phyloP scores from a whole-genome alignment of 2,113 vertebrate species.

The Chionomys nivalis region DNA sequence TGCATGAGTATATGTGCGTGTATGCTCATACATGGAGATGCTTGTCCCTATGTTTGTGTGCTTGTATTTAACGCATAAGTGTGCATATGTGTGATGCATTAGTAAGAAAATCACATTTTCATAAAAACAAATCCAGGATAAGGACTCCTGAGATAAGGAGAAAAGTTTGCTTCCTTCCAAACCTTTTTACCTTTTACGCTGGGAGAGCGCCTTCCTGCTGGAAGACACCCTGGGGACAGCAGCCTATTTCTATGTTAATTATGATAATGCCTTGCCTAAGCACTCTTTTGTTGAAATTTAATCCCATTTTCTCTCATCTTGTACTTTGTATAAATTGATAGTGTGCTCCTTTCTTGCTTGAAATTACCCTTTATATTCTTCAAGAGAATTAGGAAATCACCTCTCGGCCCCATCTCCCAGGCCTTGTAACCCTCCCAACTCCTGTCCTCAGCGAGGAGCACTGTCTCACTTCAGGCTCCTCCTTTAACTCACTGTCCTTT shows the following conservation, averaged over 20 bases:
- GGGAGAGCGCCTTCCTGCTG: constrained; percentile 27
- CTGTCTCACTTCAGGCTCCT: constrained; percentile 14
- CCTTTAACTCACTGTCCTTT: background rate
- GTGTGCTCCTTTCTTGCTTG: constrained; percentile 73
- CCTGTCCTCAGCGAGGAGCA: background rate
- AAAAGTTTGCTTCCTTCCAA: constrained; percentile 43
- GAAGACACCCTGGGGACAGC: constrained; percentile 66
- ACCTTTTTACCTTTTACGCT: constrained; percentile 50
- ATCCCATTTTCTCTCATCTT: constrained; percentile 78
- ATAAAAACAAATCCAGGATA: constrained; percentile 53
- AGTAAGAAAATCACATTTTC: constrained; percentile 43
- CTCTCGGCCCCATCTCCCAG: constrained; percentile 35
- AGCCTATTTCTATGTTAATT: constrained; percentile 82
- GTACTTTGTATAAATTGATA: constrained; percentile 73
- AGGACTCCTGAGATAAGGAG: constrained; percentile 24
- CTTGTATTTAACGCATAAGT: background rate
- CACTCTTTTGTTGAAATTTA: constrained; percentile 79
- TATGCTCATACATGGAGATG: background rate
- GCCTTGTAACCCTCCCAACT: background rate
- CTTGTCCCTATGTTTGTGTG: background rate
- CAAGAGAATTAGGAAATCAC: constrained; percentile 73
- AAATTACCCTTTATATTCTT: constrained; percentile 74
- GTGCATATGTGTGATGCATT: background rate
- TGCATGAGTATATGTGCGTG: background rate
- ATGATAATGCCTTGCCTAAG: constrained; percentile 78